Evolutionary conservation across 2,797 vertebrate genomes (phyloP), one percentile per base, ranked within the genome.

Genomic region (Parotocinclus haroldoi): DNA sequence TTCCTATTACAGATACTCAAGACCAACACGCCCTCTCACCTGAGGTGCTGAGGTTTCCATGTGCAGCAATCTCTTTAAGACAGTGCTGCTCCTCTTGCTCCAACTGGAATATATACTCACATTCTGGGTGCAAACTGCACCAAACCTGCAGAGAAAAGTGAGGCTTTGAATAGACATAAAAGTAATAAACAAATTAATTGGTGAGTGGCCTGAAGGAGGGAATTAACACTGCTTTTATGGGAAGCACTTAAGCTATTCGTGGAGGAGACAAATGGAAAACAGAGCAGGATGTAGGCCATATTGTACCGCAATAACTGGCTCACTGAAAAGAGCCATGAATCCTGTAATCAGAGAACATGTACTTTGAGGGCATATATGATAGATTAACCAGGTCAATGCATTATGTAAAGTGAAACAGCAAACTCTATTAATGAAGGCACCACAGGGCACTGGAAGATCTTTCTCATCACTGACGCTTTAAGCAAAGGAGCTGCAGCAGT

Each of bases 21-120:
- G n/a, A 46, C 12, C 45, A 12, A 5, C 45, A 46, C 6, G 45
- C 0, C 3, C 11, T 16, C n/a, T 50, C n/a, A 50, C 69, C 74
- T 64, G 73, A 69, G 7, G 42, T 36, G 39, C 57, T 79, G 27
- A 62, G 56, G 50, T 81, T 90, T 53, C 40, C 77, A 11, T 81
- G 79, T 18, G 83, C 83, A 13, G 76, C 57, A n/a, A 90, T 84
- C 76, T 78, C 68, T 75, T 74, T 81, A 18, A 85, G 82, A 74
- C 90, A 92, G 45, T 18, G 79, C 16, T 17, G 82, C 69, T 89
- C 82, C 36, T 89, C 90, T 73, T 64, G 82, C 74, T 86, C 82
- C 78, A 92, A 75, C 79, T 90, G 89, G 74, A 89, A 89, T 69
- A 91, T 83, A 70, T 83, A 88, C 68, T 92, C 89, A 40, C 90